A percentile compares a stretch with the other conserved stretches of the same genome.
Conservation (phyloP, 2,888 invertebrate species). For the Leptopilina myrica region DNA sequence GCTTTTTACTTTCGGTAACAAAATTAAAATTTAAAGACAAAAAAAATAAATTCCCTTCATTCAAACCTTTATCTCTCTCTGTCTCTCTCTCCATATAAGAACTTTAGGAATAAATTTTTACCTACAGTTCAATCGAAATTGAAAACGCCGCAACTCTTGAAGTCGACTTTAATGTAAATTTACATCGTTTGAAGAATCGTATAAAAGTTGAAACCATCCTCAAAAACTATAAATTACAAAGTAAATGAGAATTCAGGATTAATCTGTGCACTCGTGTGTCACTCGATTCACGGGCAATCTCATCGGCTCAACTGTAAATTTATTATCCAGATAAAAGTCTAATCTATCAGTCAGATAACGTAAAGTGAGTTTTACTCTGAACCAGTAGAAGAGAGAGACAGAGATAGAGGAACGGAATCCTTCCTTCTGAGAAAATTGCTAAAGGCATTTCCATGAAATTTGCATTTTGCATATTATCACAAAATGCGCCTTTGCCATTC, state of each 20-base stretch:
- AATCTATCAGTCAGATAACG: conserved; percentile 35
- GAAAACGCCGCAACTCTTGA: not conserved
- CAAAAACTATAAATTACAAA: conserved; percentile 20
- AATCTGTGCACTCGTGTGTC: conserved; percentile 31
- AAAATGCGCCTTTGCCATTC: conserved; percentile 8
- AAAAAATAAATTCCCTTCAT: no score
- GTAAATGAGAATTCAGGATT: conserved; percentile 27
- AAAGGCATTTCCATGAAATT: conserved; percentile 22
- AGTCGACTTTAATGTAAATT: not conserved
- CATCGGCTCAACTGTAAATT: conserved; percentile 23
- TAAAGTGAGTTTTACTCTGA: conserved; percentile 30
- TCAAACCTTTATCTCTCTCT: no score
- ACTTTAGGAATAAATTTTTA: no score
- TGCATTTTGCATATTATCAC: conserved; percentile 35
- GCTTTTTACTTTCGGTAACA: no score
- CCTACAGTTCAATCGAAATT: no score
- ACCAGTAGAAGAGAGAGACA: not conserved
- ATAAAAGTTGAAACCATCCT: not conserved
- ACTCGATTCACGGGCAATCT: conserved; percentile 27
- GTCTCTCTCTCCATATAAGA: no score
- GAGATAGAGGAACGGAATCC: conserved; percentile 3
- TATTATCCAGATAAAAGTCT: conserved; percentile 31
- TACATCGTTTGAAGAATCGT: not conserved
- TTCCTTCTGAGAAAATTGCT: conserved; percentile 23
- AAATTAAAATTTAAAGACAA: no score